These are phyloP conservation scores for Harpalus rubripes DNA, from an alignment of 2,888 invertebrate species.

Conservation along the genomic window DNA sequence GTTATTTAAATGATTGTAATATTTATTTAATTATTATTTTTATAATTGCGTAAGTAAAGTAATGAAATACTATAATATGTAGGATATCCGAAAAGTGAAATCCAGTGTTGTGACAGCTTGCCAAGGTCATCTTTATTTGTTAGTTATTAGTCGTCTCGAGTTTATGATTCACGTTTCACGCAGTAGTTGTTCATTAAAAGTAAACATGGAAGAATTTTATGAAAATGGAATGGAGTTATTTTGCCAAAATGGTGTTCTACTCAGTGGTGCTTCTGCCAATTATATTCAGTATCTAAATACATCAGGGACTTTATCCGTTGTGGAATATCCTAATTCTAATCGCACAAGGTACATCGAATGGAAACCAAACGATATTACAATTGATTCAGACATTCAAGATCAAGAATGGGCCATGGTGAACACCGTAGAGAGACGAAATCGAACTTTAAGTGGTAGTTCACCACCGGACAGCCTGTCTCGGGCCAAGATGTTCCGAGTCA, in stretches of 20 bases:
- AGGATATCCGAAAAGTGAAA: slow-evolving; percentile 59
- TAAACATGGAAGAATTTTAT: slow-evolving; percentile 72
- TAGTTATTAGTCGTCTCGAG: slow-evolving; percentile 11
- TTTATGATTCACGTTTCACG: slow-evolving; percentile 32
- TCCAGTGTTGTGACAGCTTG: slow-evolving; percentile 54
- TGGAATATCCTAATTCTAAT: slow-evolving; percentile 80
- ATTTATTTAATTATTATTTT: slow-evolving; percentile 48
- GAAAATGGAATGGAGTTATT: slow-evolving; percentile 81
- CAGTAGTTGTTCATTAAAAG: slow-evolving; percentile 19
- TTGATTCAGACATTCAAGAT: slow-evolving; percentile 88
- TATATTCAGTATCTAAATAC: slow-evolving; percentile 83
- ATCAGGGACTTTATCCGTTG: slow-evolving; percentile 85
- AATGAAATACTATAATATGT: slow-evolving; percentile 16
- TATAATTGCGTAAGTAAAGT: slow-evolving; percentile 37
- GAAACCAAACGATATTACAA: slow-evolving; percentile 89
- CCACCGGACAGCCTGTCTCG: slow-evolving; percentile 76
- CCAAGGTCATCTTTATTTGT: slow-evolving; percentile 46
- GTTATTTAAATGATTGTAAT: not conserved
- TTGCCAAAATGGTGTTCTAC: slow-evolving; percentile 88
- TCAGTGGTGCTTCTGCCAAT: slow-evolving; percentile 83
- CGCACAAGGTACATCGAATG: slow-evolving; percentile 84
- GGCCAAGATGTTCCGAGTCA: slow-evolving; percentile 79
- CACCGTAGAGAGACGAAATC: slow-evolving; percentile 83
- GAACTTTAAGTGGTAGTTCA: slow-evolving; percentile 81
- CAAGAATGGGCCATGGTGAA: slow-evolving; percentile 93